Evolutionary conservation across 2,113 vertebrate species (phyloP).

Genomic region (Sitta europaea): DNA sequence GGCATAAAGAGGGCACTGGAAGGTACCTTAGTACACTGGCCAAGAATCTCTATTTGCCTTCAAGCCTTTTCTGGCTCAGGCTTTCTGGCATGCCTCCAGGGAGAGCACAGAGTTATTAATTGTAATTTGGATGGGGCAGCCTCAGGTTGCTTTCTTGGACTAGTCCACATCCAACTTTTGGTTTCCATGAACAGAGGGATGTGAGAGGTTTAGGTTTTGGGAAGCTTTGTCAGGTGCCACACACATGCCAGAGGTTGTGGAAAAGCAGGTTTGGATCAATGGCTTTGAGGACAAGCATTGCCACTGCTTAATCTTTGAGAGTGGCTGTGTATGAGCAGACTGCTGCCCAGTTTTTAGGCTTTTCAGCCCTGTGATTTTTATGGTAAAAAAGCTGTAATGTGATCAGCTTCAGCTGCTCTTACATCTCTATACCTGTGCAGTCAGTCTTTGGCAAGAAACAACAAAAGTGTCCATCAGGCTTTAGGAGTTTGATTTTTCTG

Average conservation of each 20-base stretch:
- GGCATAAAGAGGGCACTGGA: not conserved
- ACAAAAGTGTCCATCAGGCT: not conserved
- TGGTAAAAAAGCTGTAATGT: not conserved
- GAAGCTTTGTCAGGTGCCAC: not conserved
- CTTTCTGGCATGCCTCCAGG: not conserved
- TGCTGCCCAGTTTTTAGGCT: not conserved
- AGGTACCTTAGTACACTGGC: not conserved
- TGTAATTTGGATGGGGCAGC: not conserved
- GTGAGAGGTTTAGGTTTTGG: not conserved
- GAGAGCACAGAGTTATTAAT: fast-evolving
- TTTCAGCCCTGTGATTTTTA: not conserved
- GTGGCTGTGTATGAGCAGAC: not conserved
- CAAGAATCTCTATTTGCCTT: not conserved
- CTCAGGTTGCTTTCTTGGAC: not conserved
- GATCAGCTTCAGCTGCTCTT: not conserved
- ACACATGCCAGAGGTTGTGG: not conserved
- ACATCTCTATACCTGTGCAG: not conserved
- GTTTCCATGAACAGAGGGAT: not conserved
- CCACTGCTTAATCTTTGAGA: not conserved
- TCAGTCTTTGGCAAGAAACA: not conserved
- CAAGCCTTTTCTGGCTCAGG: not conserved
- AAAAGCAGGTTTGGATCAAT: not conserved
- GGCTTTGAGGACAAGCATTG: not conserved
- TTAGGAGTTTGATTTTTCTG: not conserved
- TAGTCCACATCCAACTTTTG: not conserved